phyloP scores from a whole-genome alignment of 2,888 invertebrate species.

The Resseliella maxima region DNA sequence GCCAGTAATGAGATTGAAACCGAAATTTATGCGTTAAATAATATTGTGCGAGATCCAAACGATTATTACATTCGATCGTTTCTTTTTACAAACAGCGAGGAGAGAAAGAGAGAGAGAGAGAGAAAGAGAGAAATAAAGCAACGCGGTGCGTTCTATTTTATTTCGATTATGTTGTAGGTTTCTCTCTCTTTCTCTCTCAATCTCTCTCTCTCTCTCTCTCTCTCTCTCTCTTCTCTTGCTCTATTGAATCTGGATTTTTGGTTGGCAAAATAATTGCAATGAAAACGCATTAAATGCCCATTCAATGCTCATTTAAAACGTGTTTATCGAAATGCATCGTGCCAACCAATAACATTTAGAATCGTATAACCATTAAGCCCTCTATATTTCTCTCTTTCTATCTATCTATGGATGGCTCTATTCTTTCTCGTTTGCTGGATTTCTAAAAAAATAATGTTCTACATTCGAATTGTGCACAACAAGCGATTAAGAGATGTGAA shows the following conservation, averaged over 20 bases:
- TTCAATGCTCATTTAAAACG: conserved; percentile 50
- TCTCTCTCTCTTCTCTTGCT: neutral
- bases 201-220: no score
- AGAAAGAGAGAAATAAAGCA: neutral
- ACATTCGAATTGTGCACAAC: conserved; percentile 43
- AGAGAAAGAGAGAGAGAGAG: no score
- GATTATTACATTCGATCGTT: conserved; percentile 51
- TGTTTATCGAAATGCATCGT: conserved; percentile 54
- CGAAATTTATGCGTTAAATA: conserved; percentile 45
- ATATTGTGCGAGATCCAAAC: neutral
- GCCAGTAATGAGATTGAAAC: conserved; percentile 31
- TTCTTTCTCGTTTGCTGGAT: neutral
- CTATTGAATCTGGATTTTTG: neutral
- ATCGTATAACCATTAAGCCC: neutral
- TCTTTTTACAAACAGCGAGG: neutral
- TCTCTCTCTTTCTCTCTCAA: neutral
- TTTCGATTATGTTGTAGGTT: neutral
- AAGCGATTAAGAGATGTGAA: conserved; percentile 50
- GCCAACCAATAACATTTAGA: conserved; percentile 20
- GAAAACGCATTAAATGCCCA: conserved; percentile 47
- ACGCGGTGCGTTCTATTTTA: conserved; percentile 23
- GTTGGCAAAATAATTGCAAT: conserved; percentile 10
- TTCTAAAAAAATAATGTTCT: conserved; percentile 31
- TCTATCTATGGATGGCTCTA: neutral
- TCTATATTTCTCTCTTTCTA: neutral